phyloP scores from a whole-genome alignment of 2,113 vertebrate species.

The Leptocoma aspasia region DNA sequence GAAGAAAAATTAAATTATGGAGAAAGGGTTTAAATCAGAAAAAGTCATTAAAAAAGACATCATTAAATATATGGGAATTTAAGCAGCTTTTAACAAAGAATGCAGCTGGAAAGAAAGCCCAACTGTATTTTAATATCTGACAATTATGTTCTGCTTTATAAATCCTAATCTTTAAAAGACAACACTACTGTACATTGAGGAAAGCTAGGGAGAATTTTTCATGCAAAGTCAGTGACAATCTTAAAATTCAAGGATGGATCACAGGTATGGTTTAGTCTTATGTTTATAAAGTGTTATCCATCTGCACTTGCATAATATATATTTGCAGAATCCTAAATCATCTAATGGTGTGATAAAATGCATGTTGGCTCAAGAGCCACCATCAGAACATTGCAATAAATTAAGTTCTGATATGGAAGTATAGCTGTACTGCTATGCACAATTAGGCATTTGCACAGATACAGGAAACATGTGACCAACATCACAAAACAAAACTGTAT shows the following conservation, averaged over 20 bases:
- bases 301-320: conserved; percentile 45
- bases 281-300: conserved; percentile 43
- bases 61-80: conserved; percentile 53
- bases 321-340: conserved; percentile 53
- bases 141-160: conserved; percentile 49
- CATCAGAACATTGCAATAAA: conserved; percentile 38
- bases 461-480: not conserved
- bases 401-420: conserved; percentile 36
- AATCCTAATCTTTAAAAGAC: conserved; percentile 36
- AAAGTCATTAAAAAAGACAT: conserved; percentile 49
- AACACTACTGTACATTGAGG: not conserved
- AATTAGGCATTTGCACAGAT: not conserved
- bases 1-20: conserved; percentile 51
- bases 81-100: conserved; percentile 66
- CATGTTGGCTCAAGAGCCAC: conserved; percentile 10
- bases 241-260: conserved; percentile 64
- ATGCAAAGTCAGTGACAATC: conserved; percentile 35
- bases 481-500: not conserved
- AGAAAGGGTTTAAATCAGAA: conserved; percentile 43
- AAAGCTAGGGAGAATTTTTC: conserved; percentile 33
- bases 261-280: conserved; percentile 14
- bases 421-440: not conserved
- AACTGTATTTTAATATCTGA: conserved; percentile 50
- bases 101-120: conserved; percentile 37
- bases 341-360: conserved; percentile 48